phyloP scores from a whole-genome alignment of 2,888 invertebrate species.

The Octonoba sinensis region DNA sequence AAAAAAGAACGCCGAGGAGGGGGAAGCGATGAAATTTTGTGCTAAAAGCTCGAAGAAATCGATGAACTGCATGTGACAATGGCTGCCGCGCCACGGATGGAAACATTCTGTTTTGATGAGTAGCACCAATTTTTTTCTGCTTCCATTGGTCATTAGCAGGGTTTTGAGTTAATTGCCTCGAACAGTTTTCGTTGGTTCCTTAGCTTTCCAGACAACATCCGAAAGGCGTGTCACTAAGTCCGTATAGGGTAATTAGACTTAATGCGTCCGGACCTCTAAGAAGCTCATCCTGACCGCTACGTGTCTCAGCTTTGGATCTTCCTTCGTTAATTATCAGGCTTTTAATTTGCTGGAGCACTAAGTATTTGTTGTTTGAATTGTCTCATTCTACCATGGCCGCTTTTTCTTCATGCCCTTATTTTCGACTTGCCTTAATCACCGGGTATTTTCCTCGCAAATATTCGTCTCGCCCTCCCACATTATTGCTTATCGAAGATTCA shows the following conservation, averaged over 20 bases:
- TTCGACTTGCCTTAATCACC: conserved; percentile 49
- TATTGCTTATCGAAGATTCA: conserved; percentile 1
- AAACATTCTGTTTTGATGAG: conserved; percentile 60
- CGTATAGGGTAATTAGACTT: conserved; percentile 62
- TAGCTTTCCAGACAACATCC: conserved; percentile 53
- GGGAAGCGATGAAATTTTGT: conserved; percentile 28
- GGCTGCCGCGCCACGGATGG: conserved; percentile 28
- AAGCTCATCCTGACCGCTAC: conserved; percentile 52
- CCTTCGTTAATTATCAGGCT: conserved; percentile 60
- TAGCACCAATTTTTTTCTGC: conserved; percentile 36
- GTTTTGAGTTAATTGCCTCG: conserved; percentile 62
- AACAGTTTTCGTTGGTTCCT: conserved; percentile 49
- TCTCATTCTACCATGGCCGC: conserved; percentile 11
- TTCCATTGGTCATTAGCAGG: conserved; percentile 60
- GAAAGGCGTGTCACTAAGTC: conserved; percentile 63
- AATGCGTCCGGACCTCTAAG: conserved; percentile 52
- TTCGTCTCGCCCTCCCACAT: conserved; percentile 17
- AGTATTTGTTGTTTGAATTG: conserved; percentile 58
- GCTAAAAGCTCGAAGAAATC: conserved; percentile 34
- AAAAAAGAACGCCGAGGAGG: conserved; percentile 31
- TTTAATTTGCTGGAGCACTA: conserved; percentile 58
- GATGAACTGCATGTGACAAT: conserved; percentile 31
- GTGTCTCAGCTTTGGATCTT: conserved; percentile 31
- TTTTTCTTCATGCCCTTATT: conserved; percentile 23
- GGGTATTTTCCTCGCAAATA: conserved; percentile 15